A percentile compares a stretch with the other conserved stretches of the same genome.
These are phyloP conservation scores for Wiebesia pumilae DNA, from an alignment of 1,140 invertebrate species.

Conservation along the genomic window DNA sequence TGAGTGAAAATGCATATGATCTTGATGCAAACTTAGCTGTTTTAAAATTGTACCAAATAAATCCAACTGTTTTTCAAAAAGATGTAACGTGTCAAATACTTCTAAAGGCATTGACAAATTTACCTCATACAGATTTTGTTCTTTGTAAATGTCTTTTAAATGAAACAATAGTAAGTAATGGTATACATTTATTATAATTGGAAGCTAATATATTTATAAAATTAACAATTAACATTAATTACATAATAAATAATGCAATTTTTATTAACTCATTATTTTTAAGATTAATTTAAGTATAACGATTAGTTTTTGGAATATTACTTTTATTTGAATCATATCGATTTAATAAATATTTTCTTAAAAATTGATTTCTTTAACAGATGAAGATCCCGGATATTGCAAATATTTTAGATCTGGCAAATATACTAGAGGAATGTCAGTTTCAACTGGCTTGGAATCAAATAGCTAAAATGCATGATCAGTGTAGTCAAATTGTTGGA, in stretches of 20 bases:
- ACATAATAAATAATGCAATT: no score
- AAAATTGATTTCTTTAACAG: constrained; percentile 75
- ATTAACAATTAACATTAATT: no score
- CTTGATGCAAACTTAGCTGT: constrained; percentile 97
- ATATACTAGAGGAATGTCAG: constrained; percentile 94
- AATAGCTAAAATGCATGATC: constrained; percentile 81
- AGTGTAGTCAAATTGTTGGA: constrained; percentile 86
- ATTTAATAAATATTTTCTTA: background rate
- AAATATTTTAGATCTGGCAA: constrained; percentile 91
- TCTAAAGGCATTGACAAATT: constrained; percentile 95
- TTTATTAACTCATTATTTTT: no score
- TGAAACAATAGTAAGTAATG: constrained; percentile 84
- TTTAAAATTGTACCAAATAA: constrained; percentile 93
- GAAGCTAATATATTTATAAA: background rate
- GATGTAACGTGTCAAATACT: constrained; percentile 90
- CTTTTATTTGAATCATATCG: background rate
- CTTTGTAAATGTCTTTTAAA: constrained; percentile 96
- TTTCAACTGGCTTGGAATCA: constrained; percentile 93
- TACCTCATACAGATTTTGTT: constrained; percentile 97
- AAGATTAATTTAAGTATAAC: no score
- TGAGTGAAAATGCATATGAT: constrained; percentile 95
- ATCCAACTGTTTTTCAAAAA: constrained; percentile 90
- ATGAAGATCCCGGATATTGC: constrained; percentile 88
- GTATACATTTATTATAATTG: background rate
- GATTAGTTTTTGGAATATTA: no score